Percentiles rank a stretch among this genome's conserved stretches.
Evolutionary conservation across 1,140 invertebrate genomes (phyloP).

Genomic region (Musca domestica): DNA sequence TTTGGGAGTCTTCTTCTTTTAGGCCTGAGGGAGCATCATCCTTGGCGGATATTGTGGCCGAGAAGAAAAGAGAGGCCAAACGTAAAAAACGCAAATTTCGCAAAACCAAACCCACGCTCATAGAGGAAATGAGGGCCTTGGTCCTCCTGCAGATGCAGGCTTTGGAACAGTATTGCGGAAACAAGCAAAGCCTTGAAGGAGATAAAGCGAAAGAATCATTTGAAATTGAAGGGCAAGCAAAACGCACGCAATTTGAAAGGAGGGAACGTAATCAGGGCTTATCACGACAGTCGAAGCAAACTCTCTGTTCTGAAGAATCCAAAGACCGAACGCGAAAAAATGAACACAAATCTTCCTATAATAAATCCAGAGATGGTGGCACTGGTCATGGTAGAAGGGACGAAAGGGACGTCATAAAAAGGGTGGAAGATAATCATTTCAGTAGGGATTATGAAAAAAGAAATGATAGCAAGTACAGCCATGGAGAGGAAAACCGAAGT

Average conservation of each 20-base stretch:
- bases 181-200: not conserved
- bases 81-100: slow-evolving; percentile 34
- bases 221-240: not conserved
- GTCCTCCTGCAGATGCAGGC: slow-evolving; percentile 45
- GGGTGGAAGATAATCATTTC: not conserved
- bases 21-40: slow-evolving; percentile 17
- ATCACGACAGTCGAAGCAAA: not conserved
- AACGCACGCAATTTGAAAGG: not conserved
- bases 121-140: slow-evolving; percentile 41
- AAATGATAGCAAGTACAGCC: not conserved
- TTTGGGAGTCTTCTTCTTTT: too few species aligned
- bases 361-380: not conserved
- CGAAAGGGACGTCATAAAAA: not conserved
- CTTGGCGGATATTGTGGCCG: slow-evolving; percentile 34
- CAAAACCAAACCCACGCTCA: slow-evolving; percentile 40
- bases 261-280: not conserved
- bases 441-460: not conserved
- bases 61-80: slow-evolving; percentile 33
- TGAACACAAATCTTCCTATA: not conserved
- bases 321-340: not conserved
- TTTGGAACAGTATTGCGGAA: slow-evolving; percentile 26
- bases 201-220: not conserved
- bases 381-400: not conserved
- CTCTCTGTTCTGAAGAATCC: not conserved
- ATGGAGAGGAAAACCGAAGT: not conserved